Percentiles rank a stretch among this genome's conserved stretches.
Evolutionary conservation across 2,113 vertebrate species (phyloP).

Genomic region (Poecile atricapillus): DNA sequence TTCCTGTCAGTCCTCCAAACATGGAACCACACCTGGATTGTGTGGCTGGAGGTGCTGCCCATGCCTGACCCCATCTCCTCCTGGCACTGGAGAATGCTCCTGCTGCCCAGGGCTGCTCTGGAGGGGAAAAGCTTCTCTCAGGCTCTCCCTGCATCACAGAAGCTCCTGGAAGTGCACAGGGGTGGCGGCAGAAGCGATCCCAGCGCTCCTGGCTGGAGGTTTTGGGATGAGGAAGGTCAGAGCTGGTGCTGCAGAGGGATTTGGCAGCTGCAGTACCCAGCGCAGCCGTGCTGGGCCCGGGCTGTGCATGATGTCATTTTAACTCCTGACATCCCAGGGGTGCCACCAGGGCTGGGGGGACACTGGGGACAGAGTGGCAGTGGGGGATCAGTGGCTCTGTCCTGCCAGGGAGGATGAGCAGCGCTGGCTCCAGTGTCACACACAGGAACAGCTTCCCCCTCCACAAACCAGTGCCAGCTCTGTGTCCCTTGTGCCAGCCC

Average conservation of each 20-base stretch:
- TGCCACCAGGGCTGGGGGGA: background rate
- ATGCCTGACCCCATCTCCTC: accelerated
- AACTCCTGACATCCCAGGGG: background rate
- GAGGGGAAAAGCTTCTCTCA: background rate
- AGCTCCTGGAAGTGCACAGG: accelerated
- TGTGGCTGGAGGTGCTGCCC: background rate
- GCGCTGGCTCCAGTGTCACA: accelerated
- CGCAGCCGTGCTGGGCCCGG: background rate
- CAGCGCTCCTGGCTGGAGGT: background rate
- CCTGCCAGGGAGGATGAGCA: background rate
- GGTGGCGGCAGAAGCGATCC: background rate
- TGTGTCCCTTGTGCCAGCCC: background rate
- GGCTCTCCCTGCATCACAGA: accelerated
- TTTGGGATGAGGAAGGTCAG: background rate
- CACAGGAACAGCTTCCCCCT: background rate
- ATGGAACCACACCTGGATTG: accelerated
- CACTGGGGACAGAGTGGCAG: background rate
- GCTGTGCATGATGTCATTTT: background rate
- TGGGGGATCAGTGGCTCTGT: background rate
- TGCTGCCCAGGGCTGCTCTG: background rate
- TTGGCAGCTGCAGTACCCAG: background rate
- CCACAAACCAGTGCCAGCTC: background rate
- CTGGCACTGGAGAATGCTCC: background rate
- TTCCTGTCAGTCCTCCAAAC: background rate
- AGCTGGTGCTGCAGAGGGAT: background rate